Conservation (phyloP, 2,113 vertebrate genomes). For the Tonatia bakeri region DNA sequence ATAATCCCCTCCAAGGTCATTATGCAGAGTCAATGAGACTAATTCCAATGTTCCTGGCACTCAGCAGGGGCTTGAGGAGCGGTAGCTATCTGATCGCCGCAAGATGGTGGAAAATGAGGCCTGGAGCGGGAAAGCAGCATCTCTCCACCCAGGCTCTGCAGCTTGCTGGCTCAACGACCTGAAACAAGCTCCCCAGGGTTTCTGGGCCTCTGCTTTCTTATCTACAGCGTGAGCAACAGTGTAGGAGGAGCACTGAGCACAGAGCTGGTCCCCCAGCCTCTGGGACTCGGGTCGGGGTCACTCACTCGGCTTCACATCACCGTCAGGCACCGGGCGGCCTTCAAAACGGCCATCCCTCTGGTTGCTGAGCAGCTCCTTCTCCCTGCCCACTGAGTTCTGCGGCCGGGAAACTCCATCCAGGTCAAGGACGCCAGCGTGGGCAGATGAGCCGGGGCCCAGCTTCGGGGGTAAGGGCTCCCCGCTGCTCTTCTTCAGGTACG, state of each 20-base stretch:
- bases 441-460: constrained; percentile 81
- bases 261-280: background rate
- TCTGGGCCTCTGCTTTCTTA: background rate
- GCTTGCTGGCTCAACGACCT: background rate
- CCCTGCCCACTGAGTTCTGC: constrained; percentile 74
- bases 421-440: constrained; percentile 87
- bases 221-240: background rate
- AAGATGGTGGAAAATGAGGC: background rate
- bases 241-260: background rate
- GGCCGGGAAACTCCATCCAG: constrained; percentile 89
- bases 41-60: background rate
- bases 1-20: background rate
- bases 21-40: background rate
- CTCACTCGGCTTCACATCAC: constrained; percentile 88
- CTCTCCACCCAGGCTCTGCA: background rate
- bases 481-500: constrained; percentile 91
- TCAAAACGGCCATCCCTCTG: constrained; percentile 83
- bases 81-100: accelerated
- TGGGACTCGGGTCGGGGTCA: accelerated
- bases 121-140: background rate
- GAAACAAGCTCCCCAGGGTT: background rate
- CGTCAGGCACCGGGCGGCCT: constrained; percentile 72
- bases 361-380: constrained; percentile 83
- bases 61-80: background rate
- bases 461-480: constrained; percentile 87